Conservation (phyloP, 2,888 invertebrate genomes). For the Nezara viridula region DNA sequence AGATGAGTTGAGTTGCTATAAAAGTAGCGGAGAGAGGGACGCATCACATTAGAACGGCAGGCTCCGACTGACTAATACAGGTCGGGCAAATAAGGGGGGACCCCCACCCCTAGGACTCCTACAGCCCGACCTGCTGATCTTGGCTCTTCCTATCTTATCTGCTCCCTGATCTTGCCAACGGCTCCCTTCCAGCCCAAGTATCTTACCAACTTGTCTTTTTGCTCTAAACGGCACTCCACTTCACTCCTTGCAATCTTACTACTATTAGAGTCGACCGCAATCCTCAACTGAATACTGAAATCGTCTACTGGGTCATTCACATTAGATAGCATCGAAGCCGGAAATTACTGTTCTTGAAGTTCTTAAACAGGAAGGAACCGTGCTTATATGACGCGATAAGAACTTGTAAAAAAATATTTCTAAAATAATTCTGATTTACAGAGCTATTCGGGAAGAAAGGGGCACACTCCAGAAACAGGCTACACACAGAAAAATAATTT, state of each 20-base stretch:
- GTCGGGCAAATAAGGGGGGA: conserved; percentile 19
- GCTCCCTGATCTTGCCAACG: neutral
- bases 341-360: no score
- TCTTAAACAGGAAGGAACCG: no score
- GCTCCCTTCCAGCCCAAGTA: neutral
- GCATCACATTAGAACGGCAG: neutral
- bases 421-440: no score
- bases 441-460: no score
- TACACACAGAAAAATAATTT: no score
- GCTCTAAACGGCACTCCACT: neutral
- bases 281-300: neutral
- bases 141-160: conserved; percentile 30
- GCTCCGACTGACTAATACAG: neutral
- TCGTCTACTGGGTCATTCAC: neutral
- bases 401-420: no score
- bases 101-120: conserved; percentile 6
- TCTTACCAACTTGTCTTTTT: neutral
- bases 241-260: neutral
- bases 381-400: no score
- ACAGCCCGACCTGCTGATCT: conserved; percentile 29
- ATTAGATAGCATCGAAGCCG: neutral
- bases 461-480: no score
- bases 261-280: neutral
- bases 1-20: neutral
- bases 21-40: neutral